phyloP scores from a whole-genome alignment of 1,140 invertebrate species.

The Macrocentrus cingulum region DNA sequence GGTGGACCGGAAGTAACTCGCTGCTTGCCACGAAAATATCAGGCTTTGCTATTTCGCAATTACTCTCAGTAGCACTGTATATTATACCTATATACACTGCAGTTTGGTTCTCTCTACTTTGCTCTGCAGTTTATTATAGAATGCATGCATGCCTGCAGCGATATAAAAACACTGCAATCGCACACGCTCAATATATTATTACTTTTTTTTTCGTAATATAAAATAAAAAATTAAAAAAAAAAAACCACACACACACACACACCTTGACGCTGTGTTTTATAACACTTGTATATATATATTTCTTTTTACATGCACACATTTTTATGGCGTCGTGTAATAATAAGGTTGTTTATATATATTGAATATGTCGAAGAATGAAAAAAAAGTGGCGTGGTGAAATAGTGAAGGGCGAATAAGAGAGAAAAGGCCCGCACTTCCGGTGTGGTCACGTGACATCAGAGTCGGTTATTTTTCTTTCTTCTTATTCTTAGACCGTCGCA shows the following conservation, averaged over 20 bases:
- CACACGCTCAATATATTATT: not conserved
- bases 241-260: too few relatives aligned
- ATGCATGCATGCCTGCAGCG: constrained; percentile 31
- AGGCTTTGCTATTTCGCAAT: constrained; percentile 49
- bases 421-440: constrained; percentile 48
- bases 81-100: too few relatives aligned
- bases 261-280: too few relatives aligned
- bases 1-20: constrained; percentile 52
- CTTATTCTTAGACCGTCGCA: constrained; percentile 58
- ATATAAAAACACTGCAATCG: constrained; percentile 43
- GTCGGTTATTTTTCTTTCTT: constrained; percentile 58
- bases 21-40: constrained; percentile 53
- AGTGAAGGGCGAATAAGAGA: constrained; percentile 8
- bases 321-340: too few relatives aligned
- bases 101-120: constrained; percentile 44
- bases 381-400: constrained; percentile 3
- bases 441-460: constrained; percentile 58
- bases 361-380: constrained; percentile 16
- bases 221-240: too few relatives aligned
- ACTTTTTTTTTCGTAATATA: too few relatives aligned
- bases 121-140: constrained; percentile 49
- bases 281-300: too few relatives aligned
- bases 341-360: too few relatives aligned
- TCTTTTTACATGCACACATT: too few relatives aligned
- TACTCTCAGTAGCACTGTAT: too few relatives aligned